phyloP scores from a whole-genome alignment of 2,888 invertebrate genomes.

The Ptychoptera albimana region DNA sequence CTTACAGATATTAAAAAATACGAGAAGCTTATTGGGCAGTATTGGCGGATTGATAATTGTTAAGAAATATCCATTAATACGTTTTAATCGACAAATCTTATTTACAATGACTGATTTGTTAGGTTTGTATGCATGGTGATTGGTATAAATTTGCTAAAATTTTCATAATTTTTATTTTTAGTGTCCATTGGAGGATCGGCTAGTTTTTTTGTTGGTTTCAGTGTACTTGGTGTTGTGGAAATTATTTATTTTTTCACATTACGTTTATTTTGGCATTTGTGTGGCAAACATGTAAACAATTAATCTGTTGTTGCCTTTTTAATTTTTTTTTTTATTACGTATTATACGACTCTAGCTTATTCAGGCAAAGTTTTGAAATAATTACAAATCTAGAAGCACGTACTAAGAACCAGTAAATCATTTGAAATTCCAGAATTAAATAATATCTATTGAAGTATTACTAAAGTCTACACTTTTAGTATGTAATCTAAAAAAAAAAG shows the following conservation, averaged over 20 bases:
- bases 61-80: constrained; percentile 18
- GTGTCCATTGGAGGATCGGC: constrained; percentile 67
- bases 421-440: too few relatives aligned
- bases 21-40: constrained; percentile 17
- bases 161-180: constrained; percentile 22
- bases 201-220: constrained; percentile 61
- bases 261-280: constrained; percentile 42
- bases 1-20: constrained; percentile 14
- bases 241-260: constrained; percentile 54
- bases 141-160: background rate
- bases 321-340: too few relatives aligned
- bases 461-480: too few relatives aligned
- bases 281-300: constrained; percentile 13
- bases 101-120: constrained; percentile 27
- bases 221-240: constrained; percentile 59
- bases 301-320: too few relatives aligned
- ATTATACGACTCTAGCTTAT: too few relatives aligned
- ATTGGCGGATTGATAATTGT: constrained; percentile 14
- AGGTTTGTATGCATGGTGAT: constrained; percentile 14
- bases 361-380: too few relatives aligned
- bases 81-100: constrained; percentile 23
- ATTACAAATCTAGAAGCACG: too few relatives aligned
- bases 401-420: too few relatives aligned
- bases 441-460: too few relatives aligned
- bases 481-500: too few relatives aligned